Evolutionary conservation across 2,888 invertebrate species (phyloP), one percentile per base, ranked within the genome.

Genomic region (Sepioteuthis lessoniana): DNA sequence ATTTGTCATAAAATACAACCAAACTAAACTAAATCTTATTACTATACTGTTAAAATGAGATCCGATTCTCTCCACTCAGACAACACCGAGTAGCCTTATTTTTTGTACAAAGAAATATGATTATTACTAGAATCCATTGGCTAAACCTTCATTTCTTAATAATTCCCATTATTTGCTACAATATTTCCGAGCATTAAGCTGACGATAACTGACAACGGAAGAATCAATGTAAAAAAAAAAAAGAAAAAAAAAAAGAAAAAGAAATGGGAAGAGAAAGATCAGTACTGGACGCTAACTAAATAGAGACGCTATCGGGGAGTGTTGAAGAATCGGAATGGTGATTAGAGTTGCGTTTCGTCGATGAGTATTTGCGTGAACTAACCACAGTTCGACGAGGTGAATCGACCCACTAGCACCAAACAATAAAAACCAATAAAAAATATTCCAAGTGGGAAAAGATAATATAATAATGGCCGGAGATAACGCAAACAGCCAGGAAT

Each of bases 331-430:
- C 35, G 76, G 25, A 76, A 76, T 76, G 76, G 76, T 35, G 76
- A n/a, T 76, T 76, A 35, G n/a, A 35, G 76, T 76, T 76, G 4
- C 76, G 76, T 76, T 76, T 76, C 76, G 76, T 13, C 76, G 76
- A 35, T 35, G 76, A 76, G 76, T 35, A 35, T 76, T 76, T 76
- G 76, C 76, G 76, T 76, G n/a, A 76, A 76, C 16, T 35, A 76
- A 76, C n/a, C 76, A 76, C 76, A 76, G 76, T 76, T 76, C 76
- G 76, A 76, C 76, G 76, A 25, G 76, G 76, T 76, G 76, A n/a
- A 76, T 76, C 76, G 76, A 76, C 76, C 76, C 76, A 13, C n/a
- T n/a, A 76, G n/a, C 76, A 19, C 16, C n/a, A 35, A 76, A n/a
- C n/a, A 76, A 76, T 76, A n/a, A 76, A 76, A 76, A 16, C n/a